Evolutionary conservation across 2,797 vertebrate species (phyloP), one percentile per base, ranked within the genome.

Genomic region (Acanthopagrus latus): DNA sequence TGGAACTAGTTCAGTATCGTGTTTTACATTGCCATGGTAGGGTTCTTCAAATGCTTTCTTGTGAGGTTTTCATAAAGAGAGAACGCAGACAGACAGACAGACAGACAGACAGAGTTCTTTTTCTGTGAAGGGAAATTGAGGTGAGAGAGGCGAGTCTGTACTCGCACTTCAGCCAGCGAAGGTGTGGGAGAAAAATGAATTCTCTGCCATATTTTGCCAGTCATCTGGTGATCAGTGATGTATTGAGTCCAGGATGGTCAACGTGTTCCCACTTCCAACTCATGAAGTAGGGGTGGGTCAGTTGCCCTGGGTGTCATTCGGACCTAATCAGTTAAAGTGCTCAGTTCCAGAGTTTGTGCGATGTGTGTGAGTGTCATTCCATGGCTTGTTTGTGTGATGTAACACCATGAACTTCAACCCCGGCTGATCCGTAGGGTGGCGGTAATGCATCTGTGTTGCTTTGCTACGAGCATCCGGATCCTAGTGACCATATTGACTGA

Each of bases 71-170:
- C 43, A 38, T 13, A 46, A 66, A 29, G 16, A 27, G 46, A 72
- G 58, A 59, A 5, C 46, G 69, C 29, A 74, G 29, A 12, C 2
- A 4, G 52, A 27, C 27, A 23, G 8, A 29, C 62, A 69, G 66
- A 14, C 20, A 5, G 54, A 66, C 23, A 71, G 27, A 7, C 1
- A 4, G 51, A 25, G 68, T 11, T 66, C 21, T 27, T 38, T 60
- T 59, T 72, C 46, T 73, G 27, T 76, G 54, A 86, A 62, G 47
- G 56, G 69, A 75, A 79, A 84, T 43, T 33, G 51, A 27, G 18
- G 64, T 41, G 7, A 55, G 14, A 66, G 52, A 69, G 8, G 51
- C 7, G 44, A 51, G 55, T 57, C 41, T 51, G 48, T 70, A 20
- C 58, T 14, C 41, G n/a, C 59, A 60, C 62, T 52, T 72, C 50